Evolutionary conservation across 2,888 invertebrate species (phyloP).

Genomic region (Gryllus longicercus): DNA sequence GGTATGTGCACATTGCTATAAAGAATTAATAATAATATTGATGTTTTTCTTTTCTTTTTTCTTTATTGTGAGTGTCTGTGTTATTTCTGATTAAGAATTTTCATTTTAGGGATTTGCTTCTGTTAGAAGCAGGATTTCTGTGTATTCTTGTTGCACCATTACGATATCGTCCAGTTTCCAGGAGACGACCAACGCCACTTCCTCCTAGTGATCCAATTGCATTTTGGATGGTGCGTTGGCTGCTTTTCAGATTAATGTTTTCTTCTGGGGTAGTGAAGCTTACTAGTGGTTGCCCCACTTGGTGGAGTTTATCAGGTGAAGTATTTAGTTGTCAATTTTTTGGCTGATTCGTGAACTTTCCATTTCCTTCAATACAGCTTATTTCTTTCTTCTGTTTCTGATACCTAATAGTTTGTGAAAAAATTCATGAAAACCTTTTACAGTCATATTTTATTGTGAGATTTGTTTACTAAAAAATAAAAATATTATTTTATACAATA

Average conservation of each 20-base stretch:
- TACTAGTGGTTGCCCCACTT: conserved; percentile 65
- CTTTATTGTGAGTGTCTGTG: conserved; percentile 32
- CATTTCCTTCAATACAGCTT: no score
- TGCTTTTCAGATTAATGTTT: conserved; percentile 69
- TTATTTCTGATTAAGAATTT: conserved; percentile 23
- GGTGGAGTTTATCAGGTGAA: conserved; percentile 73
- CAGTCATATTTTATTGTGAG: no score
- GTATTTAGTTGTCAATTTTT: conserved; percentile 20
- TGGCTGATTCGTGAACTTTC: no score
- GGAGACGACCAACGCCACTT: conserved; percentile 19
- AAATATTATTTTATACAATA: no score
- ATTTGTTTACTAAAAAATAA: no score
- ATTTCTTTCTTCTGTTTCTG: no score
- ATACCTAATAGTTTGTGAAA: no score
- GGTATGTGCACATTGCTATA: conserved; percentile 49
- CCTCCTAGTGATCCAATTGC: conserved; percentile 55
- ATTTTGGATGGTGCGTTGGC: conserved; percentile 68
- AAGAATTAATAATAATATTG: neutral
- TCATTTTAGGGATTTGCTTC: conserved; percentile 61
- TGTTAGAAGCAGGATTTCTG: conserved; percentile 70
- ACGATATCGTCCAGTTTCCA: conserved; percentile 44
- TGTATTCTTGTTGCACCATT: conserved; percentile 67
- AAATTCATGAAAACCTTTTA: no score
- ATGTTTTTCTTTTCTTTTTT: neutral
- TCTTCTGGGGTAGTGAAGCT: conserved; percentile 69